Conservation (phyloP, 2,113 vertebrate species). For the Lates calcarifer region DNA sequence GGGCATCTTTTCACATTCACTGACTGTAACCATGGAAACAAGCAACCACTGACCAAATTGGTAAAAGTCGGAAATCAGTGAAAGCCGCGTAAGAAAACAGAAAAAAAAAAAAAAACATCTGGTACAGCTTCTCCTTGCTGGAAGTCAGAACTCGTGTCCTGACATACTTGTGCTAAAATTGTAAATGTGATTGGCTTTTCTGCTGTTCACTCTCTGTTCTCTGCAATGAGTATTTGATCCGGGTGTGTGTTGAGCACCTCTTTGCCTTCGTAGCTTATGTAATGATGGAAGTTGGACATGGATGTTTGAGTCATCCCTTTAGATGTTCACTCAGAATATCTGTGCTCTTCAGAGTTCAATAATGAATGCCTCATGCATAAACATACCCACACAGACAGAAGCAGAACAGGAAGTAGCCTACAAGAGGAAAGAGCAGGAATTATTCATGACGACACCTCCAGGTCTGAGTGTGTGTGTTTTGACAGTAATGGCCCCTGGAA, state of each 20-base stretch:
- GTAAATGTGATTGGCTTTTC: constrained; percentile 6
- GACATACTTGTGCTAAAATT: constrained; percentile 19
- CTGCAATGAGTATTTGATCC: constrained; percentile 17
- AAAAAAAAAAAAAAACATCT: constrained; percentile 22
- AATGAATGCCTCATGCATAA: constrained; percentile 73
- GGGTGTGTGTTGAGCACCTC: constrained; percentile 36
- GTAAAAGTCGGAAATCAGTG: constrained; percentile 45
- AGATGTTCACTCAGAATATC: constrained; percentile 67
- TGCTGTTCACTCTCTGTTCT: not conserved
- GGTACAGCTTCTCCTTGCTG: not conserved
- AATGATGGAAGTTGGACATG: constrained; percentile 47
- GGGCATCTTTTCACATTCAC: constrained; percentile 54
- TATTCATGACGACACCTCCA: constrained; percentile 75
- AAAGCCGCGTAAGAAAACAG: constrained; percentile 30
- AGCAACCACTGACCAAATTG: constrained; percentile 46
- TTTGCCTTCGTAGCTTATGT: constrained; percentile 46
- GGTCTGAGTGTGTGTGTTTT: constrained; percentile 54
- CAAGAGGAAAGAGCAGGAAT: constrained; percentile 63
- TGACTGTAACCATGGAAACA: constrained; percentile 74
- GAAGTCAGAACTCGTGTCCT: constrained; percentile 6
- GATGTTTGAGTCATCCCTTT: constrained; percentile 71
- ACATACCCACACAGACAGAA: constrained; percentile 67
- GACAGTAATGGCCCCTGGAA: constrained; percentile 68
- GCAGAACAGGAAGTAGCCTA: constrained; percentile 68
- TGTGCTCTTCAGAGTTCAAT: constrained; percentile 66